phyloP scores from a whole-genome alignment of 2,797 vertebrate species.

The Helostoma temminkii region DNA sequence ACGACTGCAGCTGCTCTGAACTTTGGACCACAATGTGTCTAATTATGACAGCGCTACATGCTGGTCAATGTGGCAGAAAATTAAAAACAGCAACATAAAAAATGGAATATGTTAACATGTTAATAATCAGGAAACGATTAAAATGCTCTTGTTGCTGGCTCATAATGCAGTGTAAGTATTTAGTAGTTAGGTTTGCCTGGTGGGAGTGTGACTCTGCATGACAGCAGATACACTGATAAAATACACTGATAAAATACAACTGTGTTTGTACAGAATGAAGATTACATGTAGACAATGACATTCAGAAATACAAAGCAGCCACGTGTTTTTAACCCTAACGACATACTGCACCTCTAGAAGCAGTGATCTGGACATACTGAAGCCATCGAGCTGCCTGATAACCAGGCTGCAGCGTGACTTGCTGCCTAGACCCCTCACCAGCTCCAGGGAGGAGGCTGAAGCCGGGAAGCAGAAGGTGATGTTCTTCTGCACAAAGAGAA shows the following conservation, averaged over 20 bases:
- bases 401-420: slow-evolving; percentile 68
- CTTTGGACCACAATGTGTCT: slow-evolving; percentile 3
- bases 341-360: slow-evolving; percentile 71
- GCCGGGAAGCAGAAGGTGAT: slow-evolving; percentile 81
- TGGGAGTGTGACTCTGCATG: neutral
- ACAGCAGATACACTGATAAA: neutral
- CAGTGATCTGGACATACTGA: slow-evolving; percentile 75
- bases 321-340: neutral
- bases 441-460: slow-evolving; percentile 74
- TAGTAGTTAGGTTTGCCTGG: neutral
- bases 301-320: neutral
- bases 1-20: slow-evolving; percentile 12
- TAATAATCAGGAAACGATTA: neutral
- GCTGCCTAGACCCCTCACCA: slow-evolving; percentile 75
- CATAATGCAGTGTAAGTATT: neutral
- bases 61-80: neutral
- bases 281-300: neutral
- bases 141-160: neutral
- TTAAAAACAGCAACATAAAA: neutral
- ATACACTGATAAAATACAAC: too few species aligned
- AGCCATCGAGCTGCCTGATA: slow-evolving; percentile 83
- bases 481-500: slow-evolving; percentile 71
- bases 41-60: neutral
- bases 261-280: neutral
- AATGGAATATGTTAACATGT: neutral